Evolutionary conservation across 2,113 vertebrate genomes (phyloP).

Genomic region (Megaptera novaeangliae): DNA sequence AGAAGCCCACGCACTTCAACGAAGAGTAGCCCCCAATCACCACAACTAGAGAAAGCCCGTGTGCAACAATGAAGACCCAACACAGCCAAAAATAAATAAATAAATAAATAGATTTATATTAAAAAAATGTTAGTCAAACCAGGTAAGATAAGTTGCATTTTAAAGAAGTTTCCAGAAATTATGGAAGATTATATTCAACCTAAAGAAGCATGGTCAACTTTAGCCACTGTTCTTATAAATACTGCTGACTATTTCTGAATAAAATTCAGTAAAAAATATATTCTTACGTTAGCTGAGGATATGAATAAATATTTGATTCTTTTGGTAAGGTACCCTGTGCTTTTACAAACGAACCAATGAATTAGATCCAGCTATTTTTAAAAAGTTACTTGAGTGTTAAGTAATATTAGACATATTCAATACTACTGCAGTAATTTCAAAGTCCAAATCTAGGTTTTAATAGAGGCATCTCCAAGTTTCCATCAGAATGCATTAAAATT

Average conservation of each 20-base stretch:
- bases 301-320: not conserved
- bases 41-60: no score
- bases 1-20: no score
- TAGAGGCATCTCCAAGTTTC: not conserved
- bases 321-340: not conserved
- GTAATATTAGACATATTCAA: not conserved
- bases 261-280: not conserved
- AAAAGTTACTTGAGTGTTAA: not conserved
- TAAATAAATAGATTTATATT: not conserved
- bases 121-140: not conserved
- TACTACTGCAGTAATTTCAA: not conserved
- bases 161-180: not conserved
- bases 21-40: no score
- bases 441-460: not conserved
- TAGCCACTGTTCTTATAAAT: not conserved
- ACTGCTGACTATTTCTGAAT: not conserved
- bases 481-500: not conserved
- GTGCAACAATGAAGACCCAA: no score
- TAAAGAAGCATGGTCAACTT: not conserved
- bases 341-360: constrained; percentile 13
- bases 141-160: not conserved
- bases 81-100: not conserved
- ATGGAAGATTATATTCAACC: not conserved
- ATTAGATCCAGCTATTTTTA: not conserved
- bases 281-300: not conserved